Percentiles rank a stretch among this genome's conserved stretches.
phyloP scores from a whole-genome alignment of 2,113 vertebrate species.

The Atrichornis clamosus region DNA sequence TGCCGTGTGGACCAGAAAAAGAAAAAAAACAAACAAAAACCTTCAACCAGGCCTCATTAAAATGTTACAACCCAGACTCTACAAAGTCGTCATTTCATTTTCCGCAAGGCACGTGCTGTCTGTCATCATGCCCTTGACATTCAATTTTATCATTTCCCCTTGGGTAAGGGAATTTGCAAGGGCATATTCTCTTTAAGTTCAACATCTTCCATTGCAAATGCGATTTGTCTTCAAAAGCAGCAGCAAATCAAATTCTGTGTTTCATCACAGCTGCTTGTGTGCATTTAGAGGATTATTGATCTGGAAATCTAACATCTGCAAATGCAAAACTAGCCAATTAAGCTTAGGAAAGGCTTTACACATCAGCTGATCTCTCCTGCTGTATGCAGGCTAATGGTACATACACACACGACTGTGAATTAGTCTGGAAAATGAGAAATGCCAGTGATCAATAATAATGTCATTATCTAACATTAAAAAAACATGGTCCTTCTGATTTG shows the following conservation, averaged over 20 bases:
- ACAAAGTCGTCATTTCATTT: background rate
- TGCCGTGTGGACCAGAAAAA: background rate
- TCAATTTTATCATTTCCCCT: constrained; percentile 32
- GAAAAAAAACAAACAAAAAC: background rate
- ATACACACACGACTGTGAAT: background rate
- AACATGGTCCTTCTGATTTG: background rate
- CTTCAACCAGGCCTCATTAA: background rate
- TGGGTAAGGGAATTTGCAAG: constrained; percentile 36
- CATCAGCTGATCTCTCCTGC: constrained; percentile 1
- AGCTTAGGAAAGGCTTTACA: constrained; percentile 8
- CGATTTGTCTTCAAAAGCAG: constrained; percentile 34
- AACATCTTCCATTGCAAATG: constrained; percentile 27
- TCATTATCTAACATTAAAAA: background rate
- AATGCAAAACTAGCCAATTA: constrained; percentile 13
- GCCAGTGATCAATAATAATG: background rate
- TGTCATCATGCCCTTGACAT: constrained; percentile 43
- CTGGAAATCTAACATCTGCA: constrained; percentile 46
- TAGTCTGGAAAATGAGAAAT: background rate
- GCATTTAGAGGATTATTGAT: constrained; percentile 21
- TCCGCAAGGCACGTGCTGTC: background rate
- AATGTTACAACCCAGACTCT: background rate
- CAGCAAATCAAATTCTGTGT: constrained; percentile 39
- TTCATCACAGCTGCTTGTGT: constrained; percentile 10
- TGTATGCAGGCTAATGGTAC: background rate
- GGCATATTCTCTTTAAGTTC: constrained; percentile 6